These are phyloP conservation scores for Monomorium pharaonis DNA, from an alignment of 1,140 invertebrate genomes.

Conservation along the genomic window DNA sequence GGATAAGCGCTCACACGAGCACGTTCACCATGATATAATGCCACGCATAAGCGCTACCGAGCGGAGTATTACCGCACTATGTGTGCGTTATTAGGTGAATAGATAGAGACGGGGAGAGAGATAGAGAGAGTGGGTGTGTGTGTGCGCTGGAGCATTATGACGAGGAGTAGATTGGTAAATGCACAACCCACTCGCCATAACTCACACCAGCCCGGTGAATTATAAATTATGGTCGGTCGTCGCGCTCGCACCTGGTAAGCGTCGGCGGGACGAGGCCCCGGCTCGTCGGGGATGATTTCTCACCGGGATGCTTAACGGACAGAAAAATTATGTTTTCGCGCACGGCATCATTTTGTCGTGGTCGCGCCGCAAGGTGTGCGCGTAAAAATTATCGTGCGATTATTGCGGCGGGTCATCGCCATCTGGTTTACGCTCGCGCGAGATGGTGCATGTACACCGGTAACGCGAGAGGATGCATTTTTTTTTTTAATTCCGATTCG, in stretches of 20 bases:
- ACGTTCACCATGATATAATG: conserved; percentile 56
- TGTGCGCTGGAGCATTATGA: conserved; percentile 46
- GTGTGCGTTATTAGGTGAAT: conserved; percentile 38
- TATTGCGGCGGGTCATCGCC: not conserved
- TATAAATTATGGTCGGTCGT: conserved; percentile 64
- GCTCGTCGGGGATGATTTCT: conserved; percentile 60
- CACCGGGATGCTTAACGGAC: conserved; percentile 57
- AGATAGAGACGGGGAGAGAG: not conserved
- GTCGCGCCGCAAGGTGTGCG: conserved; percentile 12
- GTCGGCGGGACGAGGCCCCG: conserved; percentile 12
- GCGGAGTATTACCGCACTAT: conserved; percentile 34
- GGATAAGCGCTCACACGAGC: conserved; percentile 34
- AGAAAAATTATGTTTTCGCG: conserved; percentile 35
- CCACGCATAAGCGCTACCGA: conserved; percentile 53
- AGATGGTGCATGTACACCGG: not conserved
- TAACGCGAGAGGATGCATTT: not conserved
- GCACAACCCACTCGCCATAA: conserved; percentile 65
- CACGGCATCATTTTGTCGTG: conserved; percentile 13
- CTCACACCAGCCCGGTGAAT: conserved; percentile 63
- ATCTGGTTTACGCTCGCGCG: conserved; percentile 1
- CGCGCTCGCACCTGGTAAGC: conserved; percentile 65
- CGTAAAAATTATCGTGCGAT: conserved; percentile 31
- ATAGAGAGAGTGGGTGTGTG: not conserved
- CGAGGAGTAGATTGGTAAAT: conserved; percentile 65
- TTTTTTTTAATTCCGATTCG: not conserved